Evolutionary conservation across 1,140 invertebrate species (phyloP).

Genomic region (Berghia stephanieae): DNA sequence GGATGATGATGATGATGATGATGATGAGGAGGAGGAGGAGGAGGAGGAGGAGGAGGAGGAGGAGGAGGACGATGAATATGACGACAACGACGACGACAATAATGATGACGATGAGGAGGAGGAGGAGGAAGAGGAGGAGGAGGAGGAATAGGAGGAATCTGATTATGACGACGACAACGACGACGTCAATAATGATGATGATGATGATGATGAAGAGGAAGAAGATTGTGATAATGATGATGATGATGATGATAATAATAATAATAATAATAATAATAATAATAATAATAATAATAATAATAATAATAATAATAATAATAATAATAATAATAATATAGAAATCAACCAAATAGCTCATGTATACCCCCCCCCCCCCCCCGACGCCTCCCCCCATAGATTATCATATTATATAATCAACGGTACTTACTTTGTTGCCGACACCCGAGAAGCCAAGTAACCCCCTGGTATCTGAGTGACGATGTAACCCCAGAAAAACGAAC

Average conservation of each 20-base stretch:
- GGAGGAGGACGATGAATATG: neutral
- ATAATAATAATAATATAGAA: too few species aligned
- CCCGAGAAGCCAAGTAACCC: constrained; percentile 95
- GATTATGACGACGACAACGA: neutral
- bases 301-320: too few species aligned
- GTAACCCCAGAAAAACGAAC: constrained; percentile 99
- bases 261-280: too few species aligned
- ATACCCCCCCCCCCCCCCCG: too few species aligned
- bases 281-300: too few species aligned
- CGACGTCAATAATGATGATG: neutral
- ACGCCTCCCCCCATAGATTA: too few species aligned
- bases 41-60: too few species aligned
- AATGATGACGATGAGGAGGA: constrained; percentile 11
- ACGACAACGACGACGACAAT: neutral
- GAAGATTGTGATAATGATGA: neutral
- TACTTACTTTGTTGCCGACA: constrained; percentile 91
- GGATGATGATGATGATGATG: too few species aligned
- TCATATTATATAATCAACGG: too few species aligned
- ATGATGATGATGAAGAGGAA: neutral
- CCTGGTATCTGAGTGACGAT: constrained; percentile 98
- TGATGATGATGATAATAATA: neutral
- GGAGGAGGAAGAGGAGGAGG: neutral
- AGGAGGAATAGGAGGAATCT: neutral
- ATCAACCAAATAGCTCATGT: too few species aligned
- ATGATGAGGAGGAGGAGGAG: too few species aligned